Evolutionary conservation across 2,888 invertebrate species (phyloP), one percentile per base, ranked within the genome.

Genomic region (Plagodis pulveraria): DNA sequence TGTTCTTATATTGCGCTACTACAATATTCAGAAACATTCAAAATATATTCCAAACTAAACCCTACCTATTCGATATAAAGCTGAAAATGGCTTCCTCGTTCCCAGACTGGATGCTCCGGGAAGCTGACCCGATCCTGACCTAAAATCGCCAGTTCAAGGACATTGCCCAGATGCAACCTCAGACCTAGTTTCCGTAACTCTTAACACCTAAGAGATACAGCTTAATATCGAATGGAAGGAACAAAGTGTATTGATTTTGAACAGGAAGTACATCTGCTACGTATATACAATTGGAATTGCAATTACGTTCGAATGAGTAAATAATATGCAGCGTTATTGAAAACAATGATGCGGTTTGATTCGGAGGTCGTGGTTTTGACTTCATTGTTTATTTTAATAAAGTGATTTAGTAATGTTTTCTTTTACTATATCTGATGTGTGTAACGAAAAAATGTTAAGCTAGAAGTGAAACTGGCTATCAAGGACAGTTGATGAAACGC

Each of bases 131-230:
- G 59, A 62, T 64, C 70, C 67, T 77, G 78, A 78, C 78, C 78
- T 70, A 74, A 72, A 72, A 73, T 67, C 59, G 64, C 44, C 67
- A 75, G 76, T 77, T 78, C 76, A 78, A 73, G 76, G 77, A 33
- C 66, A 62, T 55, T 59, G 58, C 50, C 65, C 65, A 61, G 68
- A 70, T 69, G 71, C 71, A 69, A 62, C 62, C 66, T 63, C 55
- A 45, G 41, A 43, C 46, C 55, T 62, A 50, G 38, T 11, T 44
- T 34, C 47, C 35, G 54, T 45, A 10, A 5, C 36, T 55, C 54
- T 32, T 69, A 63, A 50, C 5, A 0, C 45, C 8, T 35, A 7
- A 2, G 2, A 0, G 0, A 12, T 65, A 67, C 58, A 53, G 58
- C 56, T 54, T 6, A 52, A 45, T 44, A 45, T 64, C 6, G 34